These are phyloP conservation scores for Lepetodrilus schrolli DNA, from an alignment of 2,888 invertebrate genomes.

Conservation along the genomic window DNA sequence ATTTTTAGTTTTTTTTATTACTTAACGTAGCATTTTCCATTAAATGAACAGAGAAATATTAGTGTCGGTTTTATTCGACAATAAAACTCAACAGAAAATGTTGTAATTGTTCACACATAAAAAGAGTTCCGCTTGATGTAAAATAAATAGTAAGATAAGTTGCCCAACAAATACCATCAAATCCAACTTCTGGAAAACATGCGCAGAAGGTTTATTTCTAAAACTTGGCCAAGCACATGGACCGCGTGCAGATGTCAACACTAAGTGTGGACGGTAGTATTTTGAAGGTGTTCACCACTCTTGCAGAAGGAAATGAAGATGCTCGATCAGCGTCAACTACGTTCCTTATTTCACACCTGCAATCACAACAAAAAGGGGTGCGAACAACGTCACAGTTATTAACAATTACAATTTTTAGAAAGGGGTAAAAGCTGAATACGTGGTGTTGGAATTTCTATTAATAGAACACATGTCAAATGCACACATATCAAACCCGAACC, in stretches of 20 bases:
- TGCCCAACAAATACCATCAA: neutral
- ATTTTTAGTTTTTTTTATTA: no score
- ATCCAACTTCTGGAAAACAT: slow-evolving; percentile 11
- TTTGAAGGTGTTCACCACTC: slow-evolving; percentile 50
- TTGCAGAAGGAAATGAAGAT: slow-evolving; percentile 54
- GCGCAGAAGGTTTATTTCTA: slow-evolving; percentile 22
- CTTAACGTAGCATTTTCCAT: no score
- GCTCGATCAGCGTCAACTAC: slow-evolving; percentile 45
- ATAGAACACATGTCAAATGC: no score
- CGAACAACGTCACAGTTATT: neutral
- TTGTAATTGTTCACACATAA: no score
- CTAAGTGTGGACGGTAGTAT: slow-evolving; percentile 38
- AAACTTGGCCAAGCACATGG: slow-evolving; percentile 31
- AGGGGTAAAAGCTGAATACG: neutral
- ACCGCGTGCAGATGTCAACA: neutral
- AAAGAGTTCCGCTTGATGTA: no score
- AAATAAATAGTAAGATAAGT: neutral
- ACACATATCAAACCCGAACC: no score
- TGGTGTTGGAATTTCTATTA: no score
- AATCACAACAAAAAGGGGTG: slow-evolving; percentile 9
- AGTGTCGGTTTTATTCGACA: no score
- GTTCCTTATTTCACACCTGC: slow-evolving; percentile 38
- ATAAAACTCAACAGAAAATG: no score
- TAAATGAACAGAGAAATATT: no score
- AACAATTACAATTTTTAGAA: neutral